phyloP scores from a whole-genome alignment of 2,888 invertebrate species.

The Nemapogon koenigi region DNA sequence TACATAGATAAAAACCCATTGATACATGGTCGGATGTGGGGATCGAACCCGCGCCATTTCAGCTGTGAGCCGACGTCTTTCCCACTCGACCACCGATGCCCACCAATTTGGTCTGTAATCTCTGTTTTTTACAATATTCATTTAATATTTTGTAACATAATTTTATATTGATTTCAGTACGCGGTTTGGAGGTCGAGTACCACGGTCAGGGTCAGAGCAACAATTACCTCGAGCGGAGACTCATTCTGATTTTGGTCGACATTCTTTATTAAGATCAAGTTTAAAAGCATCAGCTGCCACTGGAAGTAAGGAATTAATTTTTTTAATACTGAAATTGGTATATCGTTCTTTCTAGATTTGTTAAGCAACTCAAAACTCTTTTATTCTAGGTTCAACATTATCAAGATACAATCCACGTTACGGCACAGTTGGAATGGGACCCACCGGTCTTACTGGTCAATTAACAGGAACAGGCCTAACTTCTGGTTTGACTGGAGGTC shows the following conservation, averaged over 20 bases:
- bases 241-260: slow-evolving; percentile 83
- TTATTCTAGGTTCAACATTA: slow-evolving; percentile 54
- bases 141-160: neutral
- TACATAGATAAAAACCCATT: no score
- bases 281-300: slow-evolving; percentile 70
- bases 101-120: no score
- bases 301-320: slow-evolving; percentile 17
- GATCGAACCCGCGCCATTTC: no score
- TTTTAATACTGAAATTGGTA: neutral
- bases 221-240: slow-evolving; percentile 84
- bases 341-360: neutral
- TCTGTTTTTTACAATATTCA: no score
- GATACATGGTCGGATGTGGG: no score
- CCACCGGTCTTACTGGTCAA: slow-evolving; percentile 29
- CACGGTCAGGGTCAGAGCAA: slow-evolving; percentile 91
- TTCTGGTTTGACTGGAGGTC: slow-evolving; percentile 1
- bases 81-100: no score
- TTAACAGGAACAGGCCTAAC: slow-evolving; percentile 29
- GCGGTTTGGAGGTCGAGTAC: slow-evolving; percentile 65
- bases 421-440: slow-evolving; percentile 44
- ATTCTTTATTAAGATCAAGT: slow-evolving; percentile 82
- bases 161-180: slow-evolving; percentile 31
- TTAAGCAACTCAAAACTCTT: neutral
- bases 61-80: no score
- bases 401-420: slow-evolving; percentile 71